Base-by-base conservation (phyloP, 2,888 invertebrate species). In the Diaphora mendica region DNA sequence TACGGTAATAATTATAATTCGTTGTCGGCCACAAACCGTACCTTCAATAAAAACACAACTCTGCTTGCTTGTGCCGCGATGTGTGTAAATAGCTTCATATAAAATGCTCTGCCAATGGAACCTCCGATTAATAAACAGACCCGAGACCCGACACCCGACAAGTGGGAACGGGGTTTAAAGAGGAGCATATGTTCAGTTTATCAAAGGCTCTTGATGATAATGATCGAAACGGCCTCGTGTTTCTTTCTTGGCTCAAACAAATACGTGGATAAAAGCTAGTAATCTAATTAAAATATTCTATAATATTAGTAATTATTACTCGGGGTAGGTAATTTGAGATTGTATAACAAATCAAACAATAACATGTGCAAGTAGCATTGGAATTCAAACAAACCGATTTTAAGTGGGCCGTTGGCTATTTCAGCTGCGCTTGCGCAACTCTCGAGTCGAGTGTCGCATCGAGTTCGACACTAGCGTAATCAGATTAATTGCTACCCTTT, bases 391-490 rank as follows among this genome's bases (percentile, higher is more conserved):
- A 89, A 84, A 82, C 84, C 78, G 68, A 70, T 26, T 82, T 77
- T 84, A 89, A 87, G 86, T 86, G 84, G 87, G 89, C 78, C 86
- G 84, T 39, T 82, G 80, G 77, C 82, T 85, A 87, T 87, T 87
- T 87, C 80, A 79, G 87, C 76, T 74, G 68, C n/a, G 67, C 71
- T 82, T 82, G 82, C 79, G 79, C 73, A 80, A 82, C 74, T 73
- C 73, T 72, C 77, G 74, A 76, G 74, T 68, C 44, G 59, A 79
- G 72, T 82, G 85, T 84, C 80, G 76, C 80, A 67, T 69, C 20
- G 77, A 70, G 72, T 83, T 64, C 33, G 72, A 68, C 64, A 67
- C 71, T 68, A 59, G 44, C 48, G 20, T 55, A 66, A 55, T 59
- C 26, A 66, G 55, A 55, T 59, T 39, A 9, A 30, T 30, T 42